Conservation (phyloP, 2,797 vertebrate genomes). For the Peromyscus attwateri region DNA sequence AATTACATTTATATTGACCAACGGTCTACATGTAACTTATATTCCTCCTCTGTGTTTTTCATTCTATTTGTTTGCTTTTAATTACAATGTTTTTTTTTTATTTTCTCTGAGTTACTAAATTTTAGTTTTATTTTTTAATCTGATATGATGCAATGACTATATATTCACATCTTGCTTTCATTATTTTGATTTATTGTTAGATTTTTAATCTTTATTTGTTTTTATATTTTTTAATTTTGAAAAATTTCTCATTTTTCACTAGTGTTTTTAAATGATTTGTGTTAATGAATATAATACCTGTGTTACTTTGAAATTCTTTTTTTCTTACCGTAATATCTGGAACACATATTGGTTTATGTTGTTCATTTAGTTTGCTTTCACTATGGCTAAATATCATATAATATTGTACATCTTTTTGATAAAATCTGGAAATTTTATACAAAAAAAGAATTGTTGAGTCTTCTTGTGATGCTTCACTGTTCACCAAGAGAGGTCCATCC, state of each 20-base stretch:
- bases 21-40: not conserved
- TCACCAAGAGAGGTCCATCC: not conserved
- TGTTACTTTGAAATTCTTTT: not conserved
- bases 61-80: not conserved
- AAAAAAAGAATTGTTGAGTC: not conserved
- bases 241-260: not conserved
- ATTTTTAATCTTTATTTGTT: not conserved
- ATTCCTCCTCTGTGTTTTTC: not conserved
- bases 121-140: too few relatives aligned
- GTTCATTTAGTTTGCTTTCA: not conserved
- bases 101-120: not conserved
- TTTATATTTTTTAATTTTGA: not conserved
- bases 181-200: not conserved
- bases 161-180: not conserved
- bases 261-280: not conserved
- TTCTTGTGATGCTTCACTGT: not conserved
- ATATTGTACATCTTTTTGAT: not conserved
- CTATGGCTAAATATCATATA: not conserved
- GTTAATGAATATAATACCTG: not conserved
- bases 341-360: not conserved
- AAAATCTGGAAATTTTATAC: not conserved
- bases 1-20: not conserved
- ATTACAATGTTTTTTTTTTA: not conserved
- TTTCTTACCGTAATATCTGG: not conserved
- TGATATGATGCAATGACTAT: not conserved